Evolutionary conservation across 1,140 invertebrate species (phyloP).

Genomic region (Nebria ingens): DNA sequence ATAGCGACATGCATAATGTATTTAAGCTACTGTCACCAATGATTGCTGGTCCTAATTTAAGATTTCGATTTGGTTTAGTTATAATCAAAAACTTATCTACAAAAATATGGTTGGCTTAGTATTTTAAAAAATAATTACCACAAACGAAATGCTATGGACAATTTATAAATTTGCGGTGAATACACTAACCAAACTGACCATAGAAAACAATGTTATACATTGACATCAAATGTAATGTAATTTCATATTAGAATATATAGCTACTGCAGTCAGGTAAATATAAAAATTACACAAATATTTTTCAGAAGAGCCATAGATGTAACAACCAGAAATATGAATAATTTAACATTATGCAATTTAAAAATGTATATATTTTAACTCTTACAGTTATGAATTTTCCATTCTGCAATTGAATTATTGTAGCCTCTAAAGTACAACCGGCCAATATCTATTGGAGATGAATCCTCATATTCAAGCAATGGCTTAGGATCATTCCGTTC

Average conservation of each 20-base stretch:
- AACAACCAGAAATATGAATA: no score
- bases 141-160: no score
- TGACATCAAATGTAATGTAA: background rate
- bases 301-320: no score
- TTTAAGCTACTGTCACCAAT: background rate
- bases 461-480: background rate
- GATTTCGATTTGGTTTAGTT: background rate
- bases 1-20: background rate
- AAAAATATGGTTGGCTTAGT: no score
- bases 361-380: no score
- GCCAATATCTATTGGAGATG: background rate
- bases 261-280: background rate
- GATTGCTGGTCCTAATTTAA: background rate
- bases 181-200: no score
- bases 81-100: background rate
- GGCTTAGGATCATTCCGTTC: background rate
- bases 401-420: background rate
- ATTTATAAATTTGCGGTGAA: no score
- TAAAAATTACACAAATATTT: no score
- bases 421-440: background rate
- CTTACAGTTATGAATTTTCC: background rate
- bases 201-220: no score
- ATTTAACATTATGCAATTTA: no score
- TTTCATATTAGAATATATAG: background rate
- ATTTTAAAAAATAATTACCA: no score